A percentile compares a stretch with the other conserved stretches of the same genome.
Evolutionary conservation across 1,140 invertebrate species (phyloP).

Genomic region (Lepidurus arcticus): DNA sequence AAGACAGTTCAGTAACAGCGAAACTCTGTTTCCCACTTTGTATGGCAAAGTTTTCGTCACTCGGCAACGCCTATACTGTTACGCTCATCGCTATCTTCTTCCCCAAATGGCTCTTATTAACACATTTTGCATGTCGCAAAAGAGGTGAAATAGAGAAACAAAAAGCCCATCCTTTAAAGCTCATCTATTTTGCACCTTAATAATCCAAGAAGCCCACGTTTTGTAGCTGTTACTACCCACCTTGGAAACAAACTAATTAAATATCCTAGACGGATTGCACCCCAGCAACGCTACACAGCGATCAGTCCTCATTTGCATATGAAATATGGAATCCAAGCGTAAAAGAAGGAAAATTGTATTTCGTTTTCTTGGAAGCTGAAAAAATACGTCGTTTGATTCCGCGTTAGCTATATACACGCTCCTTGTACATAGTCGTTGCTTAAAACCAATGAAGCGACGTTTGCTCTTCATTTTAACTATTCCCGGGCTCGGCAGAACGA

Average conservation of each 20-base stretch:
- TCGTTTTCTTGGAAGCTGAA: background rate
- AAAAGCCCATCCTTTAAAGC: background rate
- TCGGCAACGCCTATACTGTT: background rate
- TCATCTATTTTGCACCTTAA: background rate
- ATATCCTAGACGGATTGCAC: background rate
- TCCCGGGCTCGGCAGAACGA: background rate
- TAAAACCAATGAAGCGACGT: background rate
- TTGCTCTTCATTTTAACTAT: background rate
- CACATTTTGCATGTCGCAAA: background rate
- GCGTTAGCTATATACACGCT: too few species aligned
- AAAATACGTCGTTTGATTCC: background rate
- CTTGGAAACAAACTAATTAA: slow-evolving; percentile 11
- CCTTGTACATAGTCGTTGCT: background rate
- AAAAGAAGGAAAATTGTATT: background rate
- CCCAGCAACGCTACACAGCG: background rate
- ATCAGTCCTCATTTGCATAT: background rate
- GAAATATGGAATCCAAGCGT: background rate
- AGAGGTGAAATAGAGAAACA: background rate
- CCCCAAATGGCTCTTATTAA: background rate
- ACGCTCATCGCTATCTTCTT: background rate
- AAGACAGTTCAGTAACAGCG: background rate
- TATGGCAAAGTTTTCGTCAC: background rate
- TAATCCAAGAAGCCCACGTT: background rate
- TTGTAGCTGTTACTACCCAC: background rate
- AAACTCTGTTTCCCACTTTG: background rate